Evolutionary conservation across 1,140 invertebrate species (phyloP).

Genomic region (Nebria ingens): DNA sequence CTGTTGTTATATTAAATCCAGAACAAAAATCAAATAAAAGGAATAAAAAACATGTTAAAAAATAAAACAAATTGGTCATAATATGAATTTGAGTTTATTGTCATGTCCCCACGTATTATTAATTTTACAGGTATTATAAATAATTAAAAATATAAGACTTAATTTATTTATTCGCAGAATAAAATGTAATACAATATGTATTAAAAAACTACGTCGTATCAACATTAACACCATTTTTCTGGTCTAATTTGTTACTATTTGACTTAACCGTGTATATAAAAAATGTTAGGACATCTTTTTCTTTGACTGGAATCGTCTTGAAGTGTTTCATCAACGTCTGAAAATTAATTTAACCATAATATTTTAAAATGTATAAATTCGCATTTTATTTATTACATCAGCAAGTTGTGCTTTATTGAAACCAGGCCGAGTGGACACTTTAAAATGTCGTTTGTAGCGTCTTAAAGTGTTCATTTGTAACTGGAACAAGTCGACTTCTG

Average conservation of each 20-base stretch:
- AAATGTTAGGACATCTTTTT: conserved; percentile 91
- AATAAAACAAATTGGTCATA: conserved; percentile 15
- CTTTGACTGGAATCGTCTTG: conserved; percentile 82
- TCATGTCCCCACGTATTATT: no score
- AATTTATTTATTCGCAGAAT: no score
- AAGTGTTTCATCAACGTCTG: conserved; percentile 91
- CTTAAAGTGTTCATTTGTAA: conserved; percentile 86
- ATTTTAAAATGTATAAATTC: conserved; percentile 10
- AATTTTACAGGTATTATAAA: no score
- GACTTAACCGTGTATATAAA: conserved; percentile 96
- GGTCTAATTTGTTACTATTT: conserved; percentile 85
- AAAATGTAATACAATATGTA: conserved; percentile 22
- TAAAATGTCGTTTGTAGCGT: conserved; percentile 88
- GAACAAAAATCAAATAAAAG: conserved; percentile 19
- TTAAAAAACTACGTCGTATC: conserved; percentile 44
- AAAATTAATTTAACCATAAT: no score
- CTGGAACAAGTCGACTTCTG: conserved; percentile 87
- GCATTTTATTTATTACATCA: conserved; percentile 62
- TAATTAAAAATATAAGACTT: no score
- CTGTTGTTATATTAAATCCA: conserved; percentile 23
- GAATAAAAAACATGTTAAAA: neutral
- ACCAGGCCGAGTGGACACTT: conserved; percentile 79
- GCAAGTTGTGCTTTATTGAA: conserved; percentile 90
- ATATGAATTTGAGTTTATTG: no score
- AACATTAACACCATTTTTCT: conserved; percentile 68